Evolutionary conservation across 1,140 invertebrate genomes (phyloP).

Genomic region (Apis dorsata): DNA sequence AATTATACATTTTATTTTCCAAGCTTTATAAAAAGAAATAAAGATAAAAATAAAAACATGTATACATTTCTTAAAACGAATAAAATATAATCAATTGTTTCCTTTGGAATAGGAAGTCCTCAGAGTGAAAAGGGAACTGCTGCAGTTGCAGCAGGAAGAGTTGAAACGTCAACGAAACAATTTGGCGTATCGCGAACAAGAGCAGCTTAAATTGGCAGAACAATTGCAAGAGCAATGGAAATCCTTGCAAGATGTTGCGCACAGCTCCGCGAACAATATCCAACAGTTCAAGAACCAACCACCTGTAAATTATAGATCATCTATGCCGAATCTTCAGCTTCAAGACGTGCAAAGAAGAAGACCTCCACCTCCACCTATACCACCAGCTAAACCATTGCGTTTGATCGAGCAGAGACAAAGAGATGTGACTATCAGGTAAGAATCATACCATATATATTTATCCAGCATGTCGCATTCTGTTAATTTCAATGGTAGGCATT

Average conservation of each 20-base stretch:
- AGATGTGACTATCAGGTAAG: slow-evolving; percentile 78
- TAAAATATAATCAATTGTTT: background rate
- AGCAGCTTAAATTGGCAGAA: slow-evolving; percentile 74
- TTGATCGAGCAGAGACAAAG: slow-evolving; percentile 77
- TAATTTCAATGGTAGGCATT: background rate
- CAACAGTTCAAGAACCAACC: slow-evolving; percentile 69
- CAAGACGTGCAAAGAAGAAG: slow-evolving; percentile 75
- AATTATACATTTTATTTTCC: background rate
- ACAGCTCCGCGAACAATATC: slow-evolving; percentile 60
- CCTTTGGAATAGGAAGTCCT: slow-evolving; percentile 83
- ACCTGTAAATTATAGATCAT: slow-evolving; percentile 83
- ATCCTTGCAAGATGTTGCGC: slow-evolving; percentile 75
- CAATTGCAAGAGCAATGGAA: slow-evolving; percentile 78
- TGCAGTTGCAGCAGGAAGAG: slow-evolving; percentile 89
- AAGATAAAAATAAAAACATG: background rate
- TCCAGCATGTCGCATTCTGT: too few relatives aligned
- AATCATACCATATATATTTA: background rate
- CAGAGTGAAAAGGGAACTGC: slow-evolving; percentile 87
- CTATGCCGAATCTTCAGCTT: slow-evolving; percentile 85
- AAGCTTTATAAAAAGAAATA: background rate
- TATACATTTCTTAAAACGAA: background rate
- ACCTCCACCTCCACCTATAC: slow-evolving; percentile 79
- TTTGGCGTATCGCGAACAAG: slow-evolving; percentile 83
- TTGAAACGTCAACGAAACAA: slow-evolving; percentile 87
- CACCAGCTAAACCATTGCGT: slow-evolving; percentile 79